These are phyloP conservation scores for Parnassius smintheus DNA, from an alignment of 2,888 invertebrate species.

Conservation along the genomic window DNA sequence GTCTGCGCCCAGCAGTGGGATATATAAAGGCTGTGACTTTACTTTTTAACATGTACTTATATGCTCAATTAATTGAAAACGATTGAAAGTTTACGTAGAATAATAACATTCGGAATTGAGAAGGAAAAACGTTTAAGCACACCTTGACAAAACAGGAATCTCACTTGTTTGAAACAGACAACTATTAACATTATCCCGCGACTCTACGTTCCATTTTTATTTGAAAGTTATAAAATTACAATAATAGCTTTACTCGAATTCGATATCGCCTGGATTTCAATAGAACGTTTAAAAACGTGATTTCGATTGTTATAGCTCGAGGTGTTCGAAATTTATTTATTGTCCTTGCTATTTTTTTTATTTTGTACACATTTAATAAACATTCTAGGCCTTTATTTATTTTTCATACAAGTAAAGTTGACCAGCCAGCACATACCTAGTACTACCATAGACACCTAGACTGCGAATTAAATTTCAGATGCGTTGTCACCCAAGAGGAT, in stretches of 20 bases:
- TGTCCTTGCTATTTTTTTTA: conserved; percentile 4
- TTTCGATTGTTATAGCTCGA: conserved; percentile 49
- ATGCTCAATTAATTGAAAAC: no score
- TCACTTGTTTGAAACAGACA: background rate
- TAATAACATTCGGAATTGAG: conserved; percentile 1
- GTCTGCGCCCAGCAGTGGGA: no score
- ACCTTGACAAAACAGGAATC: conserved; percentile 13
- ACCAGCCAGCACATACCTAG: no score
- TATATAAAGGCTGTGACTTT: no score
- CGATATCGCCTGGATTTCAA: conserved; percentile 53
- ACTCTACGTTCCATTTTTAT: conserved; percentile 32
- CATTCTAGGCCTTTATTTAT: no score
- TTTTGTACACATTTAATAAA: background rate
- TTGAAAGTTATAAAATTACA: conserved; percentile 16
- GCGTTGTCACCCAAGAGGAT: no score
- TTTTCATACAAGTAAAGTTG: no score
- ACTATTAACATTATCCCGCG: background rate
- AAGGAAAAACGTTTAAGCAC: conserved; percentile 27
- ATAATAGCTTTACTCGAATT: conserved; percentile 53
- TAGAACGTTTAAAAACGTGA: conserved; percentile 62
- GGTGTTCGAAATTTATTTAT: conserved; percentile 18
- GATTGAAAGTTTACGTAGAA: no score
- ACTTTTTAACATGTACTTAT: no score
- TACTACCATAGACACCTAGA: no score
- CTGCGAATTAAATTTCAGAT: no score